These are phyloP conservation scores for Parascotia fuliginaria DNA, from an alignment of 2,888 invertebrate species.

Conservation along the genomic window DNA sequence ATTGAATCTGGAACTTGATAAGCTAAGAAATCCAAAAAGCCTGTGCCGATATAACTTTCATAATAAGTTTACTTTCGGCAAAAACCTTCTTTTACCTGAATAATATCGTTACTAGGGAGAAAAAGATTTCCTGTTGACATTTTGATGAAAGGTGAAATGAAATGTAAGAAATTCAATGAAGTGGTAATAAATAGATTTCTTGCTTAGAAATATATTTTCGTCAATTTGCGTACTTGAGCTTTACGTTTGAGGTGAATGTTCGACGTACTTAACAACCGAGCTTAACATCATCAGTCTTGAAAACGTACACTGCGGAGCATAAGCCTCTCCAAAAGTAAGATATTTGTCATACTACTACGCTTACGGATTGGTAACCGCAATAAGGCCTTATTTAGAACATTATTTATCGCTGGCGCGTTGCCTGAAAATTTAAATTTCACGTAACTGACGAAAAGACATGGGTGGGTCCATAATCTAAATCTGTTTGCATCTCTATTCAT, in stretches of 20 bases:
- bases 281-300: no score
- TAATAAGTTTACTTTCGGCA: constrained; percentile 41
- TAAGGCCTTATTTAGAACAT: no score
- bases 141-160: constrained; percentile 60
- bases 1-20: constrained; percentile 13
- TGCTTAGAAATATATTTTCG: constrained; percentile 61
- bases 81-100: constrained; percentile 52
- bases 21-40: constrained; percentile 1
- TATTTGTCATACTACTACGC: no score
- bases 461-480: no score
- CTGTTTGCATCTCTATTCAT: no score
- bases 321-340: no score
- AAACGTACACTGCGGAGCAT: no score
- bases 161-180: constrained; percentile 75
- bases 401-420: no score
- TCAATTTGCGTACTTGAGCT: constrained; percentile 53
- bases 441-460: no score
- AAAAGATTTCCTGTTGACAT: constrained; percentile 58
- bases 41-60: constrained; percentile 31
- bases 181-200: constrained; percentile 74
- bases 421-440: no score
- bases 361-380: no score
- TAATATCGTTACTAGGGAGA: constrained; percentile 53
- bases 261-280: no score
- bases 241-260: constrained; percentile 44